Conservation (phyloP, 2,797 vertebrate genomes). For the Micromesistius poutassou region DNA sequence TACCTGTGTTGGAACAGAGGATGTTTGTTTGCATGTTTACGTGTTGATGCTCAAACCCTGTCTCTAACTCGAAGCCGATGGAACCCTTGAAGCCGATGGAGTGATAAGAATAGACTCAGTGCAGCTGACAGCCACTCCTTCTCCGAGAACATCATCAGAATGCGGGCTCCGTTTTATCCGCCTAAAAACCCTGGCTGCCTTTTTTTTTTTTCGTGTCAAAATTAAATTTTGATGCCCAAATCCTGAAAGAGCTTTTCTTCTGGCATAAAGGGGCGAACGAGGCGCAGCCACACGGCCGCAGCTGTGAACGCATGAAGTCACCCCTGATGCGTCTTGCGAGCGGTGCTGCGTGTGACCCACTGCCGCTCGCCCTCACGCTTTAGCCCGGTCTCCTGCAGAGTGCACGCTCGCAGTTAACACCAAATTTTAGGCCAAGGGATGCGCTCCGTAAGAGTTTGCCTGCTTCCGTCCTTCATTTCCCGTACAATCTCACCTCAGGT, state of each 20-base stretch:
- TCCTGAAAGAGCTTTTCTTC: no score
- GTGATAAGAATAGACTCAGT: slow-evolving; percentile 16
- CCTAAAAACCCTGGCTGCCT: no score
- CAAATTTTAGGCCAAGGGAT: slow-evolving; percentile 84
- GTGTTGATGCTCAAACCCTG: no score
- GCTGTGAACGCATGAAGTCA: no score
- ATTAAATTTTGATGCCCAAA: no score
- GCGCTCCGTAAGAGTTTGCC: slow-evolving; percentile 17
- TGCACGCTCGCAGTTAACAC: slow-evolving; percentile 82
- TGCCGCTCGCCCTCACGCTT: neutral
- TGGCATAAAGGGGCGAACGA: no score
- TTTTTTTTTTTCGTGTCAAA: no score
- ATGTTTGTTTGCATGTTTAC: no score
- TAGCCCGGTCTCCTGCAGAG: slow-evolving; percentile 63
- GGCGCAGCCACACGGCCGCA: no score
- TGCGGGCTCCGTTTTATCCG: slow-evolving; percentile 36
- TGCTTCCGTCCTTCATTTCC: slow-evolving; percentile 1
- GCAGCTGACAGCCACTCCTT: slow-evolving; percentile 75
- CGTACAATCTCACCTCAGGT: neutral
- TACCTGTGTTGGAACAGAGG: no score
- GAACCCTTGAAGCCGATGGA: neutral
- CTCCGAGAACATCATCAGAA: slow-evolving; percentile 65
- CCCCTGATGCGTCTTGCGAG: no score
- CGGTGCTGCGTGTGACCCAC: neutral
- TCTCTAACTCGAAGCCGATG: neutral